Percentiles rank a stretch among this genome's conserved stretches.
These are phyloP conservation scores for Tinea trinotella DNA, from an alignment of 2,888 invertebrate species.

Conservation along the genomic window DNA sequence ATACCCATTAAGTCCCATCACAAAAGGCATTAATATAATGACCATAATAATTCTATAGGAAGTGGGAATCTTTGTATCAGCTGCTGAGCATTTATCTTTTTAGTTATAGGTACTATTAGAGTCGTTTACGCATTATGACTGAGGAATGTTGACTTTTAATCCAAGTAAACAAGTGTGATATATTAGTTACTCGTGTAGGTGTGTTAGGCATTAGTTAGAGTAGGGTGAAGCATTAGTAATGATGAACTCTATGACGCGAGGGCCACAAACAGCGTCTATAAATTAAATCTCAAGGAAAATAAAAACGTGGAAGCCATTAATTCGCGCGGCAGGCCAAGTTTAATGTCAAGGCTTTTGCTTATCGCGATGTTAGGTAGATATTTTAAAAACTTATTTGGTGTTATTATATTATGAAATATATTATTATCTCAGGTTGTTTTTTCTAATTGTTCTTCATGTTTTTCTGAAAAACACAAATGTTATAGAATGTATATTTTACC, in stretches of 20 bases:
- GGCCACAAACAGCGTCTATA: conserved; percentile 58
- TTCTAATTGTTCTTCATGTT: too few species aligned
- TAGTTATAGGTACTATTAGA: not conserved
- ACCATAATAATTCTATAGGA: conserved; percentile 15
- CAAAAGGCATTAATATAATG: conserved; percentile 14
- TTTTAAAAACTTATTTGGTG: conserved; percentile 27
- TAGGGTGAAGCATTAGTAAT: conserved; percentile 59
- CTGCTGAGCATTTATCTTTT: conserved; percentile 11
- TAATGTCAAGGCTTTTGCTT: conserved; percentile 71
- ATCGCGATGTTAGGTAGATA: conserved; percentile 64
- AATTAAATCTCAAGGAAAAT: conserved; percentile 73
- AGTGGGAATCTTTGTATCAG: conserved; percentile 5
- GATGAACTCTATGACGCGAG: conserved; percentile 46
- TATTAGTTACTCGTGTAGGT: conserved; percentile 39
- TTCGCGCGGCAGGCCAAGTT: conserved; percentile 71
- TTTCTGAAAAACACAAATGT: too few species aligned
- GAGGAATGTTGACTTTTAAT: conserved; percentile 34
- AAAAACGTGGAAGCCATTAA: conserved; percentile 72
- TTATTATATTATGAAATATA: conserved; percentile 13
- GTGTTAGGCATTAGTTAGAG: conserved; percentile 54
- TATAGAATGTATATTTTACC: too few species aligned
- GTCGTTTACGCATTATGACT: conserved; percentile 19
- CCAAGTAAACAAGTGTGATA: conserved; percentile 58
- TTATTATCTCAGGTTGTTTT: too few species aligned
- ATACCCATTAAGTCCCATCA: not conserved